Base-by-base conservation (phyloP, 2,113 vertebrate genomes). In the Mirza zaza region DNA sequence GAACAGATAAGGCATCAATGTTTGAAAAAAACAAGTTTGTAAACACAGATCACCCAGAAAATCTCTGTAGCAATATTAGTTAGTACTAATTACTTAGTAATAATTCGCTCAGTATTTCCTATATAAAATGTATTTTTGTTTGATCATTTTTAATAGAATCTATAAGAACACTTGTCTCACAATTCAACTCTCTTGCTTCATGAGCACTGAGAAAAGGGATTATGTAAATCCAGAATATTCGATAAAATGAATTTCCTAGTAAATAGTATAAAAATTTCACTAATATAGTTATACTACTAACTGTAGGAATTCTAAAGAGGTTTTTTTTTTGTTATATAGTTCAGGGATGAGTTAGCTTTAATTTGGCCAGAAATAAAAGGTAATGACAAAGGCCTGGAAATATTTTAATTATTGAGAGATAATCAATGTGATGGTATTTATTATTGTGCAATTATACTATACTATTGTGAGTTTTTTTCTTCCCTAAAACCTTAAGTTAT, bases 331-430 rank as follows among this genome's bases (percentile, higher is more conserved):
- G 63, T 36, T 68, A 70, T 27, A 23, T 1, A 89, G 17, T 61
- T 82, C 20, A 92, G 73, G 63, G 88, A 96, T 48, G 2, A 71
- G 8, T 87, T 73, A 81, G 68, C 17, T 70, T 91, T 89, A 81
- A 91, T 76, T 88, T 81, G 23, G 1, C 29, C 32, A 92, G 20
- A 92, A 95, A 52, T 55, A 83, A 65, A 20, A 91, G 75, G 14
- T 15, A 92, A 68, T 57, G 8, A 20, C 79, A 93, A 87, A 77
- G 12, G 5, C 34, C 57, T 92, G 21, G 29, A 87, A 92, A 95
- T 81, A 36, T 80, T 68, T 92, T 89, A 96, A 75, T 82, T 90
- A 65, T 59, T 77, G 18, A 85, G 67, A 92, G 4, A 81, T 81
- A 93, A 88, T 86, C 61, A 87, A 82, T 39, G 59, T 29, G 39